phyloP scores from a whole-genome alignment of 2,797 vertebrate genomes.

The Muscicapa comitata region DNA sequence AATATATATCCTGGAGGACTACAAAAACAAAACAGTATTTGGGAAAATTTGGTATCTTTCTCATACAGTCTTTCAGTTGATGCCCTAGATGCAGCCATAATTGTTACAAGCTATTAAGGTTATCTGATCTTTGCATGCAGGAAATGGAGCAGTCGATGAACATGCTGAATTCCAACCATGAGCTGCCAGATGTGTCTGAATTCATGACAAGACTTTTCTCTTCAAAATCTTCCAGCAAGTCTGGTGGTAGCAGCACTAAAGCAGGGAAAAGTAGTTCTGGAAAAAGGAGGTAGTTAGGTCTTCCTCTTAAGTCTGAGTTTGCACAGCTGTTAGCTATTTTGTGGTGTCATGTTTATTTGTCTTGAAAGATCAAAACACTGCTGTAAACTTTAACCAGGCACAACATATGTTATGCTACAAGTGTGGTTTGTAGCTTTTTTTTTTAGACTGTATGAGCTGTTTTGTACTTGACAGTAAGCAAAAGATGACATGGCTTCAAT shows the following conservation, averaged over 20 bases:
- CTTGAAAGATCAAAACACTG: constrained; percentile 66
- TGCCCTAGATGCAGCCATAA: background rate
- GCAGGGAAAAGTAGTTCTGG: constrained; percentile 86
- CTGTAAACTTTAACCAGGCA: constrained; percentile 65
- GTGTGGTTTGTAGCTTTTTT: constrained; percentile 68
- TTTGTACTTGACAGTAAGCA: constrained; percentile 69
- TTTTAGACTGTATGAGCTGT: constrained; percentile 67
- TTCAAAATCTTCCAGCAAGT: constrained; percentile 93
- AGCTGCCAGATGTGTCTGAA: constrained; percentile 96
- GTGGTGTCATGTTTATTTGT: constrained; percentile 49
- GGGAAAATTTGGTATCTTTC: background rate
- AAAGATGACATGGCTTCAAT: constrained; percentile 63
- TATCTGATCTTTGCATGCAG: constrained; percentile 70
- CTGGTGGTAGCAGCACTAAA: constrained; percentile 87
- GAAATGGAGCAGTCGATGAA: constrained; percentile 99
- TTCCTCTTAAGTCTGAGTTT: constrained; percentile 31
- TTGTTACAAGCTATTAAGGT: background rate
- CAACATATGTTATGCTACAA: constrained; percentile 51
- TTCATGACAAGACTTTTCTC: constrained; percentile 99
- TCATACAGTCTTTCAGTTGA: background rate
- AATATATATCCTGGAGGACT: background rate
- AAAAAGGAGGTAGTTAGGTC: constrained; percentile 92
- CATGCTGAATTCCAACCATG: constrained; percentile 98
- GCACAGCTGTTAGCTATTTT: constrained; percentile 48
- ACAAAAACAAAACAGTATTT: background rate